phyloP scores from a whole-genome alignment of 2,888 invertebrate species.

The Diarsia brunnea region DNA sequence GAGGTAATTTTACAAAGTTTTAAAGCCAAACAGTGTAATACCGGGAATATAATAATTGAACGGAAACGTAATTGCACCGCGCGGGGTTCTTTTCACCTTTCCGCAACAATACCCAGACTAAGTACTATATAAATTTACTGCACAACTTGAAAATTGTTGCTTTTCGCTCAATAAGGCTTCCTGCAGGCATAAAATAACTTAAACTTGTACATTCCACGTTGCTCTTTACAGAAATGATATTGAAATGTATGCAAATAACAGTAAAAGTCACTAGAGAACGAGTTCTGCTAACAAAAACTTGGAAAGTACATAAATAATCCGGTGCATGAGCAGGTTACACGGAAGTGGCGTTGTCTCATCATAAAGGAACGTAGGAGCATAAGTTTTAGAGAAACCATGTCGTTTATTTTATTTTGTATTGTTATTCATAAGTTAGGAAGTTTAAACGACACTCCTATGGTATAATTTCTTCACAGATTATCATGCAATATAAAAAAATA shows the following conservation, averaged over 20 bases:
- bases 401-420: not conserved
- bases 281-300: constrained; percentile 12
- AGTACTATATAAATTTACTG: constrained; percentile 57
- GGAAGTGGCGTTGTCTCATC: constrained; percentile 20
- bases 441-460: not conserved
- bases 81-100: constrained; percentile 58
- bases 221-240: constrained; percentile 37
- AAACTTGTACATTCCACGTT: constrained; percentile 25
- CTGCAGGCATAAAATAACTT: constrained; percentile 29
- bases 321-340: constrained; percentile 29
- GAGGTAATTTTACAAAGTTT: constrained; percentile 20
- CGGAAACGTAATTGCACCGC: constrained; percentile 40
- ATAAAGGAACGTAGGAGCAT: not conserved
- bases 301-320: constrained; percentile 37
- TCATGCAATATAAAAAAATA: not conserved
- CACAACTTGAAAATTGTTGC: constrained; percentile 56
- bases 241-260: constrained; percentile 38
- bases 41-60: constrained; percentile 39
- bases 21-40: constrained; percentile 8
- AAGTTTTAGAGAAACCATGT: not conserved
- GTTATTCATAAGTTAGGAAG: not conserved
- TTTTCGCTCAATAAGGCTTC: constrained; percentile 52
- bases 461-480: not conserved
- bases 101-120: constrained; percentile 40
- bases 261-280: constrained; percentile 11